Conservation (phyloP, 2,113 vertebrate genomes). For the Pteropus alecto region DNA sequence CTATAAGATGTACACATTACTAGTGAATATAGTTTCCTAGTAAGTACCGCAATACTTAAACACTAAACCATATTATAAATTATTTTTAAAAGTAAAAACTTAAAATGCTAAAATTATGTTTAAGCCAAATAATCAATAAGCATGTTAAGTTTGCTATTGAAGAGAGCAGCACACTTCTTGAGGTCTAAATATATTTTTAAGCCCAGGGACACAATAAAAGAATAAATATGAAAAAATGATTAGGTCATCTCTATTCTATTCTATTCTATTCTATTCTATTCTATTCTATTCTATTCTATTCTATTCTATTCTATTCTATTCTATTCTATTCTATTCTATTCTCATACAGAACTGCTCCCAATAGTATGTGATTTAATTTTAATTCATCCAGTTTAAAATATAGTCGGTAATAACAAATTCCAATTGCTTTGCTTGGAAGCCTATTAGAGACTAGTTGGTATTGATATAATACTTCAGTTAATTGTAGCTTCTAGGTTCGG, state of each 20-base stretch:
- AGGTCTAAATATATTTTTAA: conserved; percentile 20
- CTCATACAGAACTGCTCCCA: conserved; percentile 54
- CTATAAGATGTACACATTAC: background rate
- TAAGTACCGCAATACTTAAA: background rate
- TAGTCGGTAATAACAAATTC: conserved; percentile 66
- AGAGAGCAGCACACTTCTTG: background rate
- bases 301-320: background rate
- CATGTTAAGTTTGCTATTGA: background rate
- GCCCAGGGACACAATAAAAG: conserved; percentile 43
- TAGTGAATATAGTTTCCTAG: background rate
- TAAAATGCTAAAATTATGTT: conserved; percentile 27
- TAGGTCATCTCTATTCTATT: conserved; percentile 6
- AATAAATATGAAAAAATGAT: conserved; percentile 38
- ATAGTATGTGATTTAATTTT: conserved; percentile 68
- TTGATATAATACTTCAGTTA: conserved; percentile 65
- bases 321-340: background rate
- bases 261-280: background rate
- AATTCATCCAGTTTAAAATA: conserved; percentile 69
- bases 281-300: background rate
- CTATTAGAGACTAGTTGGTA: conserved; percentile 63
- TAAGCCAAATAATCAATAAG: conserved; percentile 29
- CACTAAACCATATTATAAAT: background rate
- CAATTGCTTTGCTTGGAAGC: conserved; percentile 63
- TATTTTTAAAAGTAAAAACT: background rate
- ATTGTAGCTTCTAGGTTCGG: conserved; percentile 69